These are phyloP conservation scores for Ophion ventricosus DNA, from an alignment of 2,888 invertebrate genomes.

Conservation along the genomic window DNA sequence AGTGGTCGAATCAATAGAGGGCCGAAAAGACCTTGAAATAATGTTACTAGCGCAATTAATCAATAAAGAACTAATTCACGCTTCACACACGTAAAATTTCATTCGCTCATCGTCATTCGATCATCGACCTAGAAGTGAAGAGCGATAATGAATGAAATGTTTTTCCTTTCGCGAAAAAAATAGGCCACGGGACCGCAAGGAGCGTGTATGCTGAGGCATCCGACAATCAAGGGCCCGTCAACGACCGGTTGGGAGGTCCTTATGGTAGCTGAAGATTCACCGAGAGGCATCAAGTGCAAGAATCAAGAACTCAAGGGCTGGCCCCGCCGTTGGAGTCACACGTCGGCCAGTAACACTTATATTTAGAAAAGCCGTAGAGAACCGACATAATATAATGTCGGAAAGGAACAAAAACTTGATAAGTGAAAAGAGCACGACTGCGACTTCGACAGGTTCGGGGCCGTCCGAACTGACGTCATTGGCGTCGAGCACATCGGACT, in stretches of 20 bases:
- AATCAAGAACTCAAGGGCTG: slow-evolving; percentile 80
- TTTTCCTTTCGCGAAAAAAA: neutral
- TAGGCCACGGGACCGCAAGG: slow-evolving; percentile 72
- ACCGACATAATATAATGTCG: slow-evolving; percentile 65
- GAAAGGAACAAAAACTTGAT: slow-evolving; percentile 74
- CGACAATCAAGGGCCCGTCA: slow-evolving; percentile 68
- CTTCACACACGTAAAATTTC: neutral
- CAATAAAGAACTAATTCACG: neutral
- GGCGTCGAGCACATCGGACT: neutral
- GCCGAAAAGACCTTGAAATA: too few species aligned
- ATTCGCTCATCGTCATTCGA: neutral
- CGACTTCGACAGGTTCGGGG: slow-evolving; percentile 57
- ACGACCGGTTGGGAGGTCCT: slow-evolving; percentile 76
- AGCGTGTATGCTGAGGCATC: slow-evolving; percentile 79
- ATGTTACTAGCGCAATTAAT: neutral
- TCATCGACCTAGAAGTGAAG: neutral
- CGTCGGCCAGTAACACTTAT: slow-evolving; percentile 75
- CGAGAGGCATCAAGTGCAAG: slow-evolving; percentile 74
- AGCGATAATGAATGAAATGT: neutral
- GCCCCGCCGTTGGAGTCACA: slow-evolving; percentile 81
- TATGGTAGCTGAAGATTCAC: slow-evolving; percentile 79
- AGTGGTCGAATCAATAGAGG: too few species aligned
- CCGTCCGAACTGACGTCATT: slow-evolving; percentile 27
- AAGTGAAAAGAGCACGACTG: slow-evolving; percentile 48
- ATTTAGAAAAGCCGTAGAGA: slow-evolving; percentile 74